Base-by-base conservation (phyloP, 2,113 vertebrate genomes). In the Choloepus hoffmanni region DNA sequence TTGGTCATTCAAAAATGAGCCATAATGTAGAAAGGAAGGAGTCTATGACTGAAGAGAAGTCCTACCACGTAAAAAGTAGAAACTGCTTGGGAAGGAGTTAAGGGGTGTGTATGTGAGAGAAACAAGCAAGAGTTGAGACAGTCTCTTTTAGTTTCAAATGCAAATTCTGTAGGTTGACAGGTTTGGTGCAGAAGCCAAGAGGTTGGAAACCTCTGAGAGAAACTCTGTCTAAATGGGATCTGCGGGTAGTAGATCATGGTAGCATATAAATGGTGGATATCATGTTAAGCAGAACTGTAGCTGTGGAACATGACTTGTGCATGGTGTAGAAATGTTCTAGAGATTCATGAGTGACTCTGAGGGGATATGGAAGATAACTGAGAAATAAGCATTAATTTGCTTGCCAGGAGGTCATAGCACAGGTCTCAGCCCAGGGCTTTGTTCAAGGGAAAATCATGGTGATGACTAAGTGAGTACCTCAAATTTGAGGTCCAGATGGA, bases 1-100 rank as follows among this genome's bases (percentile, higher is more conserved):
- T 82, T 60, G 78, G 81, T 77, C 86, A 55, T 78, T 90, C 45
- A 45, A 90, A 94, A 95, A 76, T 30, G 26, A 85, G 5, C 40
- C 13, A 15, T 60, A 50, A 55, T 90, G 36, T 67, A 84, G 55
- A 91, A 79, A 60, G 15, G 24, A 82, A 72, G 53, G 28, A 73
- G 33, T 48, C n/a, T 43, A 73, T n/a, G 30, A 58, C 58, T 40
- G 45, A 77, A 85, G n/a, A 48, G 33, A 94, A 68, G 6, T 60
- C 33, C 28, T 48, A 65, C 50, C 40, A 10, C 58, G 8, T 85
- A 89, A 78, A 84, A 90, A 78, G 33, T 36, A 78, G 62, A 58
- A 83, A 67, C 48, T 62, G 0, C 7, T 36, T 45, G 55, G 43
- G 43, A 55, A 94, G 74, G 36, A n/a, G 4, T 77, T 68, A 50